Percentiles rank a stretch among this genome's conserved stretches.
These are phyloP conservation scores for Papilio protenor DNA, from an alignment of 2,888 invertebrate species.

Conservation along the genomic window DNA sequence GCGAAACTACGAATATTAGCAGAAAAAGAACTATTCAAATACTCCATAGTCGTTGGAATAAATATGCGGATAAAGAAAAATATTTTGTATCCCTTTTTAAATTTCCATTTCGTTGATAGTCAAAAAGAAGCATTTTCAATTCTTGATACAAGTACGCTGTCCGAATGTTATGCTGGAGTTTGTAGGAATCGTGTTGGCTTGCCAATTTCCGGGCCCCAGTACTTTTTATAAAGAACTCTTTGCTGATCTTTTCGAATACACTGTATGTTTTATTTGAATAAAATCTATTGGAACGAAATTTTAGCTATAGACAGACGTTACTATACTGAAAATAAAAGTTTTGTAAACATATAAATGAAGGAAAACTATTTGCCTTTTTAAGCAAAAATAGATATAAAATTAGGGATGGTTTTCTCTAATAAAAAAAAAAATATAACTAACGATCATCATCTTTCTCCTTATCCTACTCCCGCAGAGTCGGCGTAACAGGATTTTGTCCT, in stretches of 20 bases:
- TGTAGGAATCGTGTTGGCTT: conserved; percentile 10
- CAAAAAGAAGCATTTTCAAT: conserved; percentile 19
- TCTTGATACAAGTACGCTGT: conserved; percentile 2
- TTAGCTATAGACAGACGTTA: too few relatives aligned
- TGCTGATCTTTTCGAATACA: conserved; percentile 14
- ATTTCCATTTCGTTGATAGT: conserved; percentile 4
- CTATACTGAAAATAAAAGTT: too few relatives aligned
- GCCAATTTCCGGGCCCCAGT: conserved; percentile 17
- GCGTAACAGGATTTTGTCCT: too few relatives aligned
- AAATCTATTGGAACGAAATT: not conserved
- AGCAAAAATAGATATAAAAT: too few relatives aligned
- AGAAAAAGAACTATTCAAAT: conserved; percentile 2
- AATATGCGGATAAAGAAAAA: not conserved
- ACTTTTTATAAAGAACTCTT: conserved; percentile 21
- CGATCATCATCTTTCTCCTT: too few relatives aligned
- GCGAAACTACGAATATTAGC: not conserved
- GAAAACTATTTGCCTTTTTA: too few relatives aligned
- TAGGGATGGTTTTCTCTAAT: too few relatives aligned
- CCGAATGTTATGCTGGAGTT: conserved; percentile 9
- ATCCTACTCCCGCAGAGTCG: too few relatives aligned
- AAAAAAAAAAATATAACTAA: too few relatives aligned
- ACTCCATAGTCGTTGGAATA: not conserved
- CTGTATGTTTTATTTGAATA: not conserved
- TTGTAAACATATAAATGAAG: too few relatives aligned
- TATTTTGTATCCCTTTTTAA: conserved; percentile 9